Base-by-base conservation (phyloP, 1,140 invertebrate species). In the Brachionus koreanus region DNA sequence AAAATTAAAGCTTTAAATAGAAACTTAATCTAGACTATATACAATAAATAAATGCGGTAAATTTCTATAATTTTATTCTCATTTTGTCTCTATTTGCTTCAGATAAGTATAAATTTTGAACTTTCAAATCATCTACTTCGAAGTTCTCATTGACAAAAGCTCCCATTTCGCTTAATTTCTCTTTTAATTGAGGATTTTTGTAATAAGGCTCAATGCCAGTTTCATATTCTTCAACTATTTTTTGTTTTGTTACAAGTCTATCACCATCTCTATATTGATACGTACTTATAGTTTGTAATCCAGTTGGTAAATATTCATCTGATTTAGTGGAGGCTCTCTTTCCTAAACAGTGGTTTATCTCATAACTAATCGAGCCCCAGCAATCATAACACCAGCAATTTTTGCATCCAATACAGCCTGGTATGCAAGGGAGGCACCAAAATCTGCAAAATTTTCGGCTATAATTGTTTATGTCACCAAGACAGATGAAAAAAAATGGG, bases 231-330 rank as follows among this genome's bases (percentile, higher is more conserved):
- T 57, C 49, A 37, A 79, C 39, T 79, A 79, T 65, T 35, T 79
- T 79, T 65, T 79, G 76, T 61, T 79, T 79, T 9, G 76, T 79
- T 23, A 79, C 37, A 35, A 65, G 33, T 29, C 61, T 57, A 63
- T 79, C 76, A 13, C 76, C 76, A 43, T 79, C 76, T 79, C 76
- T 79, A 23, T 79, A 79, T 39, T 57, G 61, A 79, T 79, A 79
- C 9, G 76, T 61, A 43, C 76, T 61, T 61, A 79, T 49, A 10
- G 76, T 79, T 61, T 79, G 76, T 25, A 79, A 43, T 13, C 76
- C 76, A 39, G 76, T 79, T 29, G 76, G 76, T 5, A 79, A 46
- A 57, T 42, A 79, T 9, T 57, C 49, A 42, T 79, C 76, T 6
- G 33, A 42, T 42, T 61, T 33, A 5, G 19, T n/a, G 5, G 49